Evolutionary conservation across 1,140 invertebrate genomes (phyloP), one percentile per base, ranked within the genome.

Genomic region (Dinoponera quadriceps): DNA sequence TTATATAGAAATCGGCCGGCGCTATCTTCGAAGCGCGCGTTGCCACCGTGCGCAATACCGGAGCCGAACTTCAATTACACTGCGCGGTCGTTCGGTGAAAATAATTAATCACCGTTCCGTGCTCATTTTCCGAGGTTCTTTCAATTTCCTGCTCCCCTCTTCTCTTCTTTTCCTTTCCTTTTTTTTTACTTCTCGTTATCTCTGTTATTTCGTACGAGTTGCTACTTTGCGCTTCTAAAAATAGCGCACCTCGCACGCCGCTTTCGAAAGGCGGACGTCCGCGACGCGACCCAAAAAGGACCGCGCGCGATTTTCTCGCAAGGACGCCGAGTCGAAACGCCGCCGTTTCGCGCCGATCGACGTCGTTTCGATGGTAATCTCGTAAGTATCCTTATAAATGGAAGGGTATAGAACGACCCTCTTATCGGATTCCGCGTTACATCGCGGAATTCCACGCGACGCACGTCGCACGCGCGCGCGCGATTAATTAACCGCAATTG

Each of bases 401-500:
- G 22, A 38, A 62, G 22, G 27, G 65, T 44, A 44, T 9, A 63
- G 33, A 80, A 20, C 11, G 51, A 55, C 18, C 11, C 29, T 71
- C 44, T 75, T 60, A 25, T 22, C 22, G 54, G 55, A 69, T 74
- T 80, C 33, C 3, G 57, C 33, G 55, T 55, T 80, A 60, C n/a
- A 29, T 55, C n/a, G 63, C 59, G 44, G 63, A 66, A 83, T 80
- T 80, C 27, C 82, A 51, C 48, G 20, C 81, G 44, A 60, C 27
- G 82, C 74, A 59, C 81, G 60, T 20, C 25, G 22, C 62, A 77
- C 54, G n/a, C 72, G 27, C 29, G n/a, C 62, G 80, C 54, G 22
- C 72, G 72, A 91, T 90, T 91, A 92, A 93, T 92, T 92, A 91
- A 90, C 60, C 83, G 68, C 87, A 92, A 93, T 92, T 93, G 92